These are phyloP conservation scores for Dreissena rostriformis DNA, from an alignment of 1,140 invertebrate species.

Conservation along the genomic window DNA sequence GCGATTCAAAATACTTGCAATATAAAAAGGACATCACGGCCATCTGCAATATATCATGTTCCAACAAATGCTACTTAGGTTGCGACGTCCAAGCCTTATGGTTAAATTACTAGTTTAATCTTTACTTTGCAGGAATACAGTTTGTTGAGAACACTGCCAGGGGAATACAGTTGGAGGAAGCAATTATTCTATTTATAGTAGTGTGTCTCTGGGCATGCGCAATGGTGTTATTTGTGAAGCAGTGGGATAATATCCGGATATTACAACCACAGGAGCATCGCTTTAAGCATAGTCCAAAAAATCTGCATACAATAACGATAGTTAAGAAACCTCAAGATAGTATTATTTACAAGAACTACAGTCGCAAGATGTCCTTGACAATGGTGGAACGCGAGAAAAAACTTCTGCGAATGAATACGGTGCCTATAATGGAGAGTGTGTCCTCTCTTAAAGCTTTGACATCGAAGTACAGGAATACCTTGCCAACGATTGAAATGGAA, in stretches of 20 bases:
- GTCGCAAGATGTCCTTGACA: constrained; percentile 73
- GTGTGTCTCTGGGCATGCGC: constrained; percentile 72
- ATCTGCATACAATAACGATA: constrained; percentile 74
- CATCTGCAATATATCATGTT: not conserved
- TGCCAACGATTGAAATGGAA: constrained; percentile 61
- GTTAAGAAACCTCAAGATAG: constrained; percentile 76
- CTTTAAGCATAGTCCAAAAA: constrained; percentile 76
- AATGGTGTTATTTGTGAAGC: constrained; percentile 71
- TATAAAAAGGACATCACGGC: not conserved
- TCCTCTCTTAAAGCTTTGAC: constrained; percentile 49
- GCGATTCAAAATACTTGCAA: not conserved
- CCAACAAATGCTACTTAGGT: not conserved
- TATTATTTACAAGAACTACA: constrained; percentile 78
- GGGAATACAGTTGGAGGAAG: constrained; percentile 66
- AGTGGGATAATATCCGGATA: constrained; percentile 76
- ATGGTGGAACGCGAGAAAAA: constrained; percentile 76
- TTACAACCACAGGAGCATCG: constrained; percentile 71
- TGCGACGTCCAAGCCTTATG: not conserved
- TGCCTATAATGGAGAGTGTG: constrained; percentile 69
- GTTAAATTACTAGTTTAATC: not conserved
- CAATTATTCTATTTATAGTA: constrained; percentile 69
- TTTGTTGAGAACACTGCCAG: constrained; percentile 5
- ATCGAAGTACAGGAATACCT: not conserved
- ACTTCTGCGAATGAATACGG: constrained; percentile 72
- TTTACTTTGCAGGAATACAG: constrained; percentile 28